Conservation (phyloP, 92 coral and sea anemone genomes). For the Montipora capitata region DNA sequence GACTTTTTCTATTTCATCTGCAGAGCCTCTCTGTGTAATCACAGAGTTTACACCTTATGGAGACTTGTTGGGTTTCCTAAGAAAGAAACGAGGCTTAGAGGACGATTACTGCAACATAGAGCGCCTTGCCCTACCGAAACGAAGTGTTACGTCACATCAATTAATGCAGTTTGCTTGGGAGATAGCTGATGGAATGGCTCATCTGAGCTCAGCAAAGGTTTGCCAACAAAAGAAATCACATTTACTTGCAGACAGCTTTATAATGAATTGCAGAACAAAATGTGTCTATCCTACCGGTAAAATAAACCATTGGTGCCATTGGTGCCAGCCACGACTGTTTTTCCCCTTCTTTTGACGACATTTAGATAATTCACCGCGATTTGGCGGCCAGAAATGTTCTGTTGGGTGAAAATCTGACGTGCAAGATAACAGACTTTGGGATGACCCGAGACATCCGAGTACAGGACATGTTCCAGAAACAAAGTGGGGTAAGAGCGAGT, state of each 20-base stretch:
- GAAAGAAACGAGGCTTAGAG: constrained; percentile 72
- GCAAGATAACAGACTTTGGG: constrained; percentile 84
- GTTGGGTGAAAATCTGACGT: constrained; percentile 65
- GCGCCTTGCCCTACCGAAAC: not conserved
- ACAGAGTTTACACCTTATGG: constrained; percentile 80
- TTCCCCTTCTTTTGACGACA: too few relatives aligned
- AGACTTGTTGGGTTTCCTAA: constrained; percentile 76
- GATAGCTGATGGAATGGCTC: constrained; percentile 83
- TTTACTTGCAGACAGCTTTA: too few relatives aligned
- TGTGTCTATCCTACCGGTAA: too few relatives aligned
- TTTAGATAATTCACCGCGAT: constrained; percentile 82
- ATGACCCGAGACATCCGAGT: constrained; percentile 75
- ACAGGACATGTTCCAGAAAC: constrained; percentile 57
- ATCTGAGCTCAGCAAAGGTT: constrained; percentile 72
- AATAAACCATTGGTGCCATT: too few relatives aligned
- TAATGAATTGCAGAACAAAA: too few relatives aligned
- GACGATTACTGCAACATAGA: constrained; percentile 61
- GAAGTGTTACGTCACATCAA: constrained; percentile 51
- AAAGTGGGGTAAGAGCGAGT: constrained; percentile 50
- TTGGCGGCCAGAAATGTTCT: constrained; percentile 82
- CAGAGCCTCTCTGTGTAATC: constrained; percentile 77
- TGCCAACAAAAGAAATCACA: too few relatives aligned
- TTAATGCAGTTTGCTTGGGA: constrained; percentile 75
- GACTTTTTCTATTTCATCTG: not conserved
- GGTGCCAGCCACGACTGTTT: too few relatives aligned